Evolutionary conservation across 2,797 vertebrate genomes (phyloP).

Genomic region (Hapalemur alaotrensis): DNA sequence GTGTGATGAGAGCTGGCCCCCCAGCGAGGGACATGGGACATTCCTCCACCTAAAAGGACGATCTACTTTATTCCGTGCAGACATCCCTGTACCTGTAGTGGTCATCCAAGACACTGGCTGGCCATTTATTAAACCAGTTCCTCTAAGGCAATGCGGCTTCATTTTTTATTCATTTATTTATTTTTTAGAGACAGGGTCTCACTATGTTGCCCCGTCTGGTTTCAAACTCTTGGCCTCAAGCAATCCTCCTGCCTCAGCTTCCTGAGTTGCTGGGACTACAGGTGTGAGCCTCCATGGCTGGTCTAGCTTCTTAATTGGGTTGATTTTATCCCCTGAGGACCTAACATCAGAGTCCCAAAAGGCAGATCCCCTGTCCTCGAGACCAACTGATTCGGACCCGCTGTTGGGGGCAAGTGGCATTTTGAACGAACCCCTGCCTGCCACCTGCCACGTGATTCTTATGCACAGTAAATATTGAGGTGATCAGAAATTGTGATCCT

Average conservation of each 20-base stretch:
- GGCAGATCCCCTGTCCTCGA: neutral
- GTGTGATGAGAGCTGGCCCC: neutral
- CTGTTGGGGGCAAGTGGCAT: neutral
- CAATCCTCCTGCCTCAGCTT: neutral
- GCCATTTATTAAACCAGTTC: neutral
- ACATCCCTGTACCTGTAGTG: accelerated
- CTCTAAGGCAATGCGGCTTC: neutral
- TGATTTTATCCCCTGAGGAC: neutral
- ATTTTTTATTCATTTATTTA: neutral
- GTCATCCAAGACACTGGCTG: too few relatives aligned
- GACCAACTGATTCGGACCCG: neutral
- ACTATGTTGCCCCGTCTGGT: neutral
- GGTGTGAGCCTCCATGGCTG: neutral
- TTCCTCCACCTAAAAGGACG: neutral
- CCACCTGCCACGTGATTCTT: neutral
- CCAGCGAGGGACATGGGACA: neutral
- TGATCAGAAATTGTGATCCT: neutral
- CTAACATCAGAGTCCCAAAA: neutral
- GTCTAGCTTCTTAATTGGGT: neutral
- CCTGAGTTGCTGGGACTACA: too few relatives aligned
- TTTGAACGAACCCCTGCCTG: neutral
- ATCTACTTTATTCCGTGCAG: neutral
- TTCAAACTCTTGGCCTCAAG: neutral
- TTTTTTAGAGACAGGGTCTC: neutral
- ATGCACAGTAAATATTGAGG: neutral